These are phyloP conservation scores for Liparis tanakae DNA, from an alignment of 2,797 vertebrate genomes.

Conservation along the genomic window DNA sequence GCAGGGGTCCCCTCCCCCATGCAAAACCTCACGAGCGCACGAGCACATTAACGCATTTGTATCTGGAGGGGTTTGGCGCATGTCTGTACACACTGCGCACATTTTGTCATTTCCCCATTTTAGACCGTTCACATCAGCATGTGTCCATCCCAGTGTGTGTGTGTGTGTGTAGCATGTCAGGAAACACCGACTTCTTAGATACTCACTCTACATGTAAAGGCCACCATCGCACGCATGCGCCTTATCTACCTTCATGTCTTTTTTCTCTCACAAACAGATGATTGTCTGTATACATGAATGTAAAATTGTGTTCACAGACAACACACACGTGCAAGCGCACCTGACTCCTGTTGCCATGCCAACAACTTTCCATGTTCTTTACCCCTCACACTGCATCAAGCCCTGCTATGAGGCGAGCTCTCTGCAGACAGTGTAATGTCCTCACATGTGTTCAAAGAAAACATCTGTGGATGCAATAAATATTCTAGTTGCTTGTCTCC, in stretches of 20 bases:
- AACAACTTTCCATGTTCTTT: slow-evolving; percentile 53
- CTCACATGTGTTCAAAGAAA: background rate
- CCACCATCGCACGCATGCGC: slow-evolving; percentile 18
- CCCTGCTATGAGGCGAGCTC: slow-evolving; percentile 12
- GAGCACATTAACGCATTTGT: slow-evolving; percentile 52
- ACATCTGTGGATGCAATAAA: background rate
- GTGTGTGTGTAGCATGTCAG: background rate
- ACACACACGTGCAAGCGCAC: slow-evolving; percentile 57
- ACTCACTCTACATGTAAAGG: background rate
- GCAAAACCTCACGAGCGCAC: slow-evolving; percentile 43
- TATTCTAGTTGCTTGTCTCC: background rate
- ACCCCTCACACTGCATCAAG: slow-evolving; percentile 31
- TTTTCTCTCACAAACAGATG: background rate
- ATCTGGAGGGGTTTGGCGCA: slow-evolving; percentile 44
- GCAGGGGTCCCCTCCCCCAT: slow-evolving; percentile 69
- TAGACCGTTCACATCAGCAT: background rate
- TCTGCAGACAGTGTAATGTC: slow-evolving; percentile 21
- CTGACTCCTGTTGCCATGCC: slow-evolving; percentile 78
- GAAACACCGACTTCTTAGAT: background rate
- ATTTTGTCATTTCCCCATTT: background rate
- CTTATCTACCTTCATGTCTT: background rate
- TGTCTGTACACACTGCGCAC: slow-evolving; percentile 34
- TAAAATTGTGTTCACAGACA: slow-evolving; percentile 20
- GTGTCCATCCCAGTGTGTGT: no score
- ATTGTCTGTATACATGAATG: slow-evolving; percentile 10